phyloP scores from a whole-genome alignment of 1,140 invertebrate genomes.

The Cylas formicarius region DNA sequence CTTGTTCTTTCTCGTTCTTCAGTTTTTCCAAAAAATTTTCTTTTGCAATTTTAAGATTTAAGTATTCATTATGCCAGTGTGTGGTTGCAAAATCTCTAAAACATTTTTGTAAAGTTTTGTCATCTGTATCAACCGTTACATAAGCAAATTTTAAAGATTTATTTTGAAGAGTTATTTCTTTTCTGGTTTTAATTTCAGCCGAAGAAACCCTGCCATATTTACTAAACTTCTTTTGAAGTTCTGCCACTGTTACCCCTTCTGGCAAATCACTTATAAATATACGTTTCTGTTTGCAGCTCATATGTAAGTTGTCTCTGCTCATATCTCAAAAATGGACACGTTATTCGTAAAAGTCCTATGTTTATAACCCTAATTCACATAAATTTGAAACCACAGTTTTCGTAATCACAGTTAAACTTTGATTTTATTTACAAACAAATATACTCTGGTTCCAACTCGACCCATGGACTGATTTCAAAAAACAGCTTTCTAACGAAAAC shows the following conservation, averaged over 20 bases:
- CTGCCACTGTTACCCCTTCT: conserved; percentile 23
- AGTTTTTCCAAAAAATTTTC: conserved; percentile 41
- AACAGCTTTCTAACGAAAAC: too few relatives aligned
- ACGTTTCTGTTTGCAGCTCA: conserved; percentile 26
- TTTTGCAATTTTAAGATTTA: conserved; percentile 37
- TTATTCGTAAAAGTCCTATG: too few relatives aligned
- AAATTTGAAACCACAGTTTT: too few relatives aligned
- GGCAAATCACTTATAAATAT: conserved; percentile 36
- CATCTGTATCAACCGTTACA: conserved; percentile 32
- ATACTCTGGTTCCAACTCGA: too few relatives aligned
- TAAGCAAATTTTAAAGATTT: conserved; percentile 36
- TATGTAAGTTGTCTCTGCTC: too few relatives aligned
- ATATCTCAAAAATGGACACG: too few relatives aligned
- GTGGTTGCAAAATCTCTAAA: conserved; percentile 28
- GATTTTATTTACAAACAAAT: too few relatives aligned
- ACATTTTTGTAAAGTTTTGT: conserved; percentile 34
- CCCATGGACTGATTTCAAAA: too few relatives aligned
- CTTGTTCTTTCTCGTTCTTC: conserved; percentile 36
- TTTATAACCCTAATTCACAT: too few relatives aligned
- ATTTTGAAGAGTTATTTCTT: conserved; percentile 26
- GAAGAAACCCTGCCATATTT: conserved; percentile 30
- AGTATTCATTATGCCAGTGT: conserved; percentile 28
- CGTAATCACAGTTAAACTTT: too few relatives aligned
- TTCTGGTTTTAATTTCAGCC: conserved; percentile 35
- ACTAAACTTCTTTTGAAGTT: conserved; percentile 26